These are phyloP conservation scores for Eledona agricola DNA, from an alignment of 2,888 invertebrate genomes.

Conservation along the genomic window DNA sequence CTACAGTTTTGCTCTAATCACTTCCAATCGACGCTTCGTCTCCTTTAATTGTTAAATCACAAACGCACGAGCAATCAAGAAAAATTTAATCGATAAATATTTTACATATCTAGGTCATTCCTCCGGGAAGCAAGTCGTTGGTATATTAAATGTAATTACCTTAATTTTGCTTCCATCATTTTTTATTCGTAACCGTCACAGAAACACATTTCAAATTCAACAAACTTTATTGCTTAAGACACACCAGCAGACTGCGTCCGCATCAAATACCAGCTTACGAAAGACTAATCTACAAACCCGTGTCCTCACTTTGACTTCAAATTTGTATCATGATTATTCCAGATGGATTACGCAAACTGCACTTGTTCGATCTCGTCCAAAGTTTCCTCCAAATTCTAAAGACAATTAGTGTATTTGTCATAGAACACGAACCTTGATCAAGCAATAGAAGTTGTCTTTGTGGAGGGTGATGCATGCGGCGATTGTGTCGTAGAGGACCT, in stretches of 20 bases:
- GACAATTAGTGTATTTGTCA: not conserved
- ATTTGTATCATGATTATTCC: conserved; percentile 22
- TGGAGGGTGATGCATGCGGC: conserved; percentile 54
- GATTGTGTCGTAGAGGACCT: conserved; percentile 57
- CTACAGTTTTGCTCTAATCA: conserved; percentile 11
- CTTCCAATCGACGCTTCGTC: conserved; percentile 14
- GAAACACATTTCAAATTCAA: conserved; percentile 23
- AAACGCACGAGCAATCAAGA: conserved; percentile 16
- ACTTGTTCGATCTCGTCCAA: conserved; percentile 42
- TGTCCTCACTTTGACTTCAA: conserved; percentile 11
- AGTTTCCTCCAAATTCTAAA: conserved; percentile 45
- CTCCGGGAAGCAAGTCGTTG: too few relatives aligned
- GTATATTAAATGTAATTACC: too few relatives aligned
- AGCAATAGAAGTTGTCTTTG: conserved; percentile 49
- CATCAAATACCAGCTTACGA: conserved; percentile 13
- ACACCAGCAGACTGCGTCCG: conserved; percentile 14
- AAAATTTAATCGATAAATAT: conserved; percentile 26
- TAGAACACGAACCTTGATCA: conserved; percentile 46
- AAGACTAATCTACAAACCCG: conserved; percentile 21
- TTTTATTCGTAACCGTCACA: conserved; percentile 7
- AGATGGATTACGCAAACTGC: conserved; percentile 10
- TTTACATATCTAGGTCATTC: conserved; percentile 7
- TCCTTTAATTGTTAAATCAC: conserved; percentile 25
- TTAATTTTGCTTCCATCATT: too few relatives aligned
- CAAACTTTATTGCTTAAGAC: conserved; percentile 22